Percentiles rank a stretch among this genome's conserved stretches.
Evolutionary conservation across 2,888 invertebrate genomes (phyloP).

Genomic region (Cosmorhoe ocellata): DNA sequence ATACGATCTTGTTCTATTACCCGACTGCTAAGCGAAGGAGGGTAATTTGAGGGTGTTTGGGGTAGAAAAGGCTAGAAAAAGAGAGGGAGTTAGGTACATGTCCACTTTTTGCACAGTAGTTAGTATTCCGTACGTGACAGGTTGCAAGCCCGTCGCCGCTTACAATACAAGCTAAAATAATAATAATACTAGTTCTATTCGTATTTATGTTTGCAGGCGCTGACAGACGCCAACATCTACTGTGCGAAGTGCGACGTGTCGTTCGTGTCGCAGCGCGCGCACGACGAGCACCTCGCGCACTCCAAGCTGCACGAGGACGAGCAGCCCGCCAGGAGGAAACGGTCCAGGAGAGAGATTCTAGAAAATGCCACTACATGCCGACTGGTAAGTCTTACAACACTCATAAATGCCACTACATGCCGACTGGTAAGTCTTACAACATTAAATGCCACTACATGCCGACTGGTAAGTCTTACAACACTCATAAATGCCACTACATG

Average conservation of each 20-base stretch:
- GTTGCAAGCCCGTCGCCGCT: too few species aligned
- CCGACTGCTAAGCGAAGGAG: too few species aligned
- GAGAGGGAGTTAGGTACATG: too few species aligned
- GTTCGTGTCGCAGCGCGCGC: constrained; percentile 64
- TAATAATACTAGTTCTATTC: too few species aligned
- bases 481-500: too few species aligned
- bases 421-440: constrained; percentile 13
- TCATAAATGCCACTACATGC: constrained; percentile 14
- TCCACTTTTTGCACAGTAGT: too few species aligned
- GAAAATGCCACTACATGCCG: constrained; percentile 20
- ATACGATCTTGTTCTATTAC: too few species aligned
- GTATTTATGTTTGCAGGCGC: constrained; percentile 45
- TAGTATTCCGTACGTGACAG: too few species aligned
- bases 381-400: constrained; percentile 12
- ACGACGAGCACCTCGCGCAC: constrained; percentile 65
- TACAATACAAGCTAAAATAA: too few species aligned
- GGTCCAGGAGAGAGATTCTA: constrained; percentile 2
- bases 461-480: constrained; percentile 17
- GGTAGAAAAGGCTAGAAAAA: too few species aligned
- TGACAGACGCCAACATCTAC: constrained; percentile 53
- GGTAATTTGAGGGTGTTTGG: too few species aligned
- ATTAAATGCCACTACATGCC: constrained; percentile 16
- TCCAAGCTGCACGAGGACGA: constrained; percentile 64
- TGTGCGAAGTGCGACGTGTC: constrained; percentile 62
- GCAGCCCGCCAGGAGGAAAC: constrained; percentile 1